Base-by-base conservation (phyloP, 2,797 vertebrate genomes). In the Pangasius macronema region DNA sequence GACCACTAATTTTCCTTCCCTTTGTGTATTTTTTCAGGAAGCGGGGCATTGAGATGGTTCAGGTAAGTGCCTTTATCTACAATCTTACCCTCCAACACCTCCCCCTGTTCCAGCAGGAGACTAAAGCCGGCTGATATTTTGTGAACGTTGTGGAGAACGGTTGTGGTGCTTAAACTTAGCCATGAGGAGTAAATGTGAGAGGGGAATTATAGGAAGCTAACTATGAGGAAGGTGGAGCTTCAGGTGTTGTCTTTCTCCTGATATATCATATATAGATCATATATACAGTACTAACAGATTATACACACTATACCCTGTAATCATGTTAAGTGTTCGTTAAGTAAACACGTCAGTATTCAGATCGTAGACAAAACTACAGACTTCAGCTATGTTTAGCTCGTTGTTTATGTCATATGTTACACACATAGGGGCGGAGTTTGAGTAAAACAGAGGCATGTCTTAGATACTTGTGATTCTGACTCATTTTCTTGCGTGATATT, bases 1-100 rank as follows among this genome's bases (percentile, higher is more conserved):
- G 9, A 65, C 13, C 51, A 36, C 49, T 77, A 33, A 55, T 20
- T 24, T 80, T 53, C 59, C 49, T 42, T 86, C 16, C 86, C 8
- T 82, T 86, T 89, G 42, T 83, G 27, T 57, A 16, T 53, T 86
- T 39, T 89, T 88, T 27, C 80, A 93, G 92, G 86, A 91, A 92
- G 88, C 88, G 89, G 77, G 92, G 92, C 77, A 91, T 93, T 57
- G 92, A 92, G 85, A 91, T 93, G 89, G 88, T 93, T 36, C 89
- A 90, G 91, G 92, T 93, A 85, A 88, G 91, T 65, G 18, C 22
- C 24, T 83, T 80, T 55, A 75, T n/a, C 2, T 63, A 0, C 61
- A 51, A 11, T 67, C 30, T 18, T 16, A 70, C 24, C 36, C 42
- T 49, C 42, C 10, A 24, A 10, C 72, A 27, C 42, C 11, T 13